Evolutionary conservation across 1,140 invertebrate species (phyloP).

Genomic region (Drosophila willistoni): DNA sequence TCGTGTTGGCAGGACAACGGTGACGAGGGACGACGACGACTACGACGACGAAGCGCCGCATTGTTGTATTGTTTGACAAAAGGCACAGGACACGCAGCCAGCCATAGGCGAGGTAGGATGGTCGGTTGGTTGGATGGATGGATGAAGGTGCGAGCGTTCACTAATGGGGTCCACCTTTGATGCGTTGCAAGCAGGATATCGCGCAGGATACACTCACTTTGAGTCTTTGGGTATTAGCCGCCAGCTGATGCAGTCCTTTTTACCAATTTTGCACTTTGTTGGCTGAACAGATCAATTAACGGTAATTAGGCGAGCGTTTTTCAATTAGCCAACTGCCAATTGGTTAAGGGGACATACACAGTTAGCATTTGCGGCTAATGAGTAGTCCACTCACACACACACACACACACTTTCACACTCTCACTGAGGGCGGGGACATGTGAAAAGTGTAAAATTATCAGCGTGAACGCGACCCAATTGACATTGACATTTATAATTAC

Average conservation of each 20-base stretch:
- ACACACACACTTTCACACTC: conserved; percentile 2
- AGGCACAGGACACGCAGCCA: conserved; percentile 43
- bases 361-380: conserved; percentile 53
- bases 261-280: conserved; percentile 9
- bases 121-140: too few species aligned
- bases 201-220: conserved; percentile 10
- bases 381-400: conserved; percentile 27
- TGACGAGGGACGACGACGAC: not conserved
- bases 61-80: conserved; percentile 65
- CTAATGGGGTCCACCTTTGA: conserved; percentile 52
- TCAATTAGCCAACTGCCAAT: conserved; percentile 60
- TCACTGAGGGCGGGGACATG: not conserved
- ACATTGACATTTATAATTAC: conserved; percentile 60
- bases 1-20: conserved; percentile 34
- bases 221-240: conserved; percentile 33
- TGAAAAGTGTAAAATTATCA: conserved; percentile 59
- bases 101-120: not conserved
- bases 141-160: conserved; percentile 31
- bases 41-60: conserved; percentile 15
- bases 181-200: conserved; percentile 31
- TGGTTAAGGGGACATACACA: not conserved
- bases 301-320: conserved; percentile 54
- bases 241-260: conserved; percentile 44
- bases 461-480: conserved; percentile 24
- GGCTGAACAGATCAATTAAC: conserved; percentile 68